Percentiles rank a stretch among this genome's conserved stretches.
phyloP scores from a whole-genome alignment of 1,140 invertebrate genomes.

The Doryteuthis pealeii region DNA sequence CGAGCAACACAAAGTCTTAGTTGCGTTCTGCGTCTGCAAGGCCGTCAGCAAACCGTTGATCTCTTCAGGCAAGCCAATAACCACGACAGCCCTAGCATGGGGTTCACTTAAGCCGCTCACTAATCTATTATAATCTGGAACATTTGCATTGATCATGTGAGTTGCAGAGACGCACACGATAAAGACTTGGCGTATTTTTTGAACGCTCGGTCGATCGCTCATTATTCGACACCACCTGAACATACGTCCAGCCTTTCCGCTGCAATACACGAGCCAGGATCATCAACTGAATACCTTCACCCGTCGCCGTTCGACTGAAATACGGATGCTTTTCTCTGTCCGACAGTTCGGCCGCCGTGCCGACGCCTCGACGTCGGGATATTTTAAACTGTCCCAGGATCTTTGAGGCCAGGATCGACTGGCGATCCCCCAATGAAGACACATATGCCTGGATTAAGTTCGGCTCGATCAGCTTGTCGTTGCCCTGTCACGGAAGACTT shows the following conservation, averaged over 20 bases:
- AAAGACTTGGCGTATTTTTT: constrained; percentile 21
- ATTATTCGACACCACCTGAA: constrained; percentile 33
- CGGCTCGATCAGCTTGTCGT: constrained; percentile 31
- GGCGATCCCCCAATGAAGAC: constrained; percentile 20
- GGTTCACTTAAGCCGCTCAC: constrained; percentile 23
- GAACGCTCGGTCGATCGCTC: constrained; percentile 17
- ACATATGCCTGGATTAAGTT: constrained; percentile 38
- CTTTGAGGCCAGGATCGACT: constrained; percentile 24
- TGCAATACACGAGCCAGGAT: constrained; percentile 62
- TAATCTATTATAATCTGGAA: constrained; percentile 21
- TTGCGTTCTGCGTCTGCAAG: constrained; percentile 19
- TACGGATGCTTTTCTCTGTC: constrained; percentile 71
- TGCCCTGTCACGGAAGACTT: constrained; percentile 27
- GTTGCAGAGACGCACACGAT: constrained; percentile 32
- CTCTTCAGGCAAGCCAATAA: constrained; percentile 27
- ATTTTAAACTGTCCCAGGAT: constrained; percentile 61
- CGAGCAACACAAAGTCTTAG: constrained; percentile 38
- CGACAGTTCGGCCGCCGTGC: constrained; percentile 40
- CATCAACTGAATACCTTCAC: constrained; percentile 75
- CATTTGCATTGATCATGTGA: constrained; percentile 25
- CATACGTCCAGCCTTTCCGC: constrained; percentile 38
- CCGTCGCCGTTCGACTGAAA: constrained; percentile 77
- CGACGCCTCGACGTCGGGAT: constrained; percentile 77
- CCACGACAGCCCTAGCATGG: constrained; percentile 36
- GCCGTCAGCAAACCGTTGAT: constrained; percentile 28